Evolutionary conservation across 64 coral and sea anemone species (phyloP), one percentile per base, ranked within the genome.

Genomic region (Pocillopora damicornis): DNA sequence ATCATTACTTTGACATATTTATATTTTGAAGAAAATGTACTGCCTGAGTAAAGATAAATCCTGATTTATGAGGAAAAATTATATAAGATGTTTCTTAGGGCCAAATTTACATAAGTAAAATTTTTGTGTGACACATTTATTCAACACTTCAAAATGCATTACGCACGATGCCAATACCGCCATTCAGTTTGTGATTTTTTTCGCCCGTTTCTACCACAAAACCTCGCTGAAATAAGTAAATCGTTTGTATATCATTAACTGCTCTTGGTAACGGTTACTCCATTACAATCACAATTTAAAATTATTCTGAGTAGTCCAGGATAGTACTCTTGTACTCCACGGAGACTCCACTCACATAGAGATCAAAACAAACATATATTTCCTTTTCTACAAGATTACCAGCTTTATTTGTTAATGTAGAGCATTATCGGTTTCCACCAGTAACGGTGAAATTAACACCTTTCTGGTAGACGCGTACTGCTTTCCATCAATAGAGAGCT

Each of bases 281-380:
- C 81, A 85, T 72, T 68, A 72, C 71, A 63, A 63, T 57, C 65
- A 85, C 25, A 37, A 15, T 65, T 82, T 18, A 37, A 69, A 81
- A 72, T 72, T 69, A 18, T 18, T 72, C 63, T 17, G 22, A 11
- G 17, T 85, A 25, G 42, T 13, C 65, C 20, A 58, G 71, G 62
- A 72, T 37, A 56, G 11, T 14, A 84, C 64, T 37, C 58, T 83
- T 71, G 81, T 85, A 85, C 81, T 85, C 72, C 37, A 68, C 4
- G 7, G 16, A 16, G 25, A 11, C 69, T 9, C 37, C 15, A 42
- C 45, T 5, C 37, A 17, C 18, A 14, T 51, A 65, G 12, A 18
- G 7, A 56, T 11, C 6, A 72, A 84, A 23, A 37, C 69, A 15
- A 85, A 72, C 37, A 72, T 51, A 2, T 22, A 73, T 73, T 73